Conservation (phyloP, 2,888 invertebrate genomes). For the Aspidiotus rigidus region DNA sequence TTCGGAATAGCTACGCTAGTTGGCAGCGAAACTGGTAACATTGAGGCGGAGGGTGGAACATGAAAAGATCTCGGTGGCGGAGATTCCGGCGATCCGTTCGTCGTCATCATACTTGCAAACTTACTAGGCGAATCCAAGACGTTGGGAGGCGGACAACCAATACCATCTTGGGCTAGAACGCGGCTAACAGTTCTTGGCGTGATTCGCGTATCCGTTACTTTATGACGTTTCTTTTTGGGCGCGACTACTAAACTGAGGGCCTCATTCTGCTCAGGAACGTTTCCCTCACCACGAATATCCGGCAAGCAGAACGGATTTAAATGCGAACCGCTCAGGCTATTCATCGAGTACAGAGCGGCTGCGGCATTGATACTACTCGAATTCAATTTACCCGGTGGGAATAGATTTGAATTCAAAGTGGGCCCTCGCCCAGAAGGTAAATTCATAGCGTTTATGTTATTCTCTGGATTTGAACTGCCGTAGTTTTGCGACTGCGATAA, state of each 20-base stretch:
- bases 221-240: constrained; percentile 92
- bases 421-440: constrained; percentile 59
- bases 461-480: constrained; percentile 42
- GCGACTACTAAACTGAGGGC: constrained; percentile 89
- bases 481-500: constrained; percentile 17
- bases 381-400: constrained; percentile 76
- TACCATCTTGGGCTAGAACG: constrained; percentile 69
- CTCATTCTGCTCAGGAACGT: constrained; percentile 76
- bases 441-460: constrained; percentile 52
- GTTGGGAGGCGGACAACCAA: constrained; percentile 41
- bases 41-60: constrained; percentile 63
- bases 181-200: constrained; percentile 83
- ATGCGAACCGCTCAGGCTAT: constrained; percentile 41
- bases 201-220: constrained; percentile 86
- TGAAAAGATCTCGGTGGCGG: constrained; percentile 70
- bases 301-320: constrained; percentile 52
- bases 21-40: constrained; percentile 79
- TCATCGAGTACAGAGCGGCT: constrained; percentile 12
- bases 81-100: constrained; percentile 50
- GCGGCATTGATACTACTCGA: constrained; percentile 45
- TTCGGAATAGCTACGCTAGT: constrained; percentile 95
- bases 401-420: constrained; percentile 50
- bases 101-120: constrained; percentile 3
- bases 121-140: constrained; percentile 49
- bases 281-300: constrained; percentile 44